Base-by-base conservation (phyloP, 2,113 vertebrate species). In the Myotis brandtii region DNA sequence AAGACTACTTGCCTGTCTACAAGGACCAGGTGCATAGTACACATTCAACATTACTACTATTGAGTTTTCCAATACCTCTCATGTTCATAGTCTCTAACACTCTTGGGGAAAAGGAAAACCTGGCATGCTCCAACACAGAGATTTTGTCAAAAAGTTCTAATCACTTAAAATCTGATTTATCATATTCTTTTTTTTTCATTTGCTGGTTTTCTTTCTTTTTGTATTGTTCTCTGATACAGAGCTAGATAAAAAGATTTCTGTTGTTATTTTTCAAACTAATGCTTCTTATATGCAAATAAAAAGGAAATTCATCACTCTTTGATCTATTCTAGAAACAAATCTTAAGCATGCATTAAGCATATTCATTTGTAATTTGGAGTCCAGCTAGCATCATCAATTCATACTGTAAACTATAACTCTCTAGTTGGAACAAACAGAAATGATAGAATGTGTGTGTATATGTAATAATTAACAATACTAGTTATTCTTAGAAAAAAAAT, bases 101-200 rank as follows among this genome's bases (percentile, higher is more conserved):
- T 32, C 43, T 82, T 54, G 81, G 69, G 23, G 8, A 93, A 75
- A 20, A 79, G 25, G 56, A 83, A 80, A 76, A 30, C 5, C 3
- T 81, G 37, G 64, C 40, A 16, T 12, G 25, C 3, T 40, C 16
- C 7, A 79, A 66, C 4, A 50, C 18, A 89, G 32, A 67, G 18
- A 72, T 50, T 54, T 37, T 64, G 62, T 76, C 77, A 40, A 94
- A 70, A 86, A 81, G 2, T 89, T 93, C 12, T 43, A 86, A 48
- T 62, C 10, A 85, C n/a, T 37, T 86, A 96, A 95, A 92, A 79
- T 86, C 9, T 92, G 27, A 94, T 84, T 76, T 94, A 32, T 69
- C 10, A 30, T 32, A 27, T 43, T 85, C 21, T 40, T 72, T 66
- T 50, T 50, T 21, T 62, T 66, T 75, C 21, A 25, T 50, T 92